Conservation (phyloP, 64 coral and sea anemone genomes). For the Orbicella faveolata region DNA sequence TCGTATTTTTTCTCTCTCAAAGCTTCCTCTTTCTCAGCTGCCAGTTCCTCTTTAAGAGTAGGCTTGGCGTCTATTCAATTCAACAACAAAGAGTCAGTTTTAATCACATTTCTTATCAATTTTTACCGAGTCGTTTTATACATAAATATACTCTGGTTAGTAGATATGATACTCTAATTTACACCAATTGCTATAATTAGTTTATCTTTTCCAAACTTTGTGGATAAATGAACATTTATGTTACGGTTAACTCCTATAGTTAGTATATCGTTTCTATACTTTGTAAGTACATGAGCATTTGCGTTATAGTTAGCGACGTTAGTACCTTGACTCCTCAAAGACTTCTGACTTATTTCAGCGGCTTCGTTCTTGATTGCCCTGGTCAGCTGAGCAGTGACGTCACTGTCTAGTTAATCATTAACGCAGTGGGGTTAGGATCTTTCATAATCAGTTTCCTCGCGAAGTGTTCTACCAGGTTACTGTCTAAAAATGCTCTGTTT, state of each 20-base stretch:
- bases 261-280: neutral
- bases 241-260: neutral
- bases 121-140: neutral
- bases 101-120: no score
- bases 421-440: neutral
- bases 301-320: neutral
- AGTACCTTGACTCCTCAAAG: constrained; percentile 38
- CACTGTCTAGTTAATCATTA: constrained; percentile 22
- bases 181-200: no score
- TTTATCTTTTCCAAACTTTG: no score
- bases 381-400: constrained; percentile 32
- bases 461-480: no score
- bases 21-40: constrained; percentile 45
- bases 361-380: constrained; percentile 24
- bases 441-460: neutral
- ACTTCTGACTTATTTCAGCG: constrained; percentile 14
- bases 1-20: constrained; percentile 51
- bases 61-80: constrained; percentile 4
- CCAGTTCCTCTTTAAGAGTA: constrained; percentile 55
- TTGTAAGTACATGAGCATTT: neutral
- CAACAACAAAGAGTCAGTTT: neutral
- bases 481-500: no score
- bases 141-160: neutral
- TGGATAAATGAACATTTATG: neutral
- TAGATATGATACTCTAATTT: no score